A percentile compares a stretch with the other conserved stretches of the same genome.
Conservation (phyloP, 2,888 invertebrate genomes). For the Geophilus truncorum region DNA sequence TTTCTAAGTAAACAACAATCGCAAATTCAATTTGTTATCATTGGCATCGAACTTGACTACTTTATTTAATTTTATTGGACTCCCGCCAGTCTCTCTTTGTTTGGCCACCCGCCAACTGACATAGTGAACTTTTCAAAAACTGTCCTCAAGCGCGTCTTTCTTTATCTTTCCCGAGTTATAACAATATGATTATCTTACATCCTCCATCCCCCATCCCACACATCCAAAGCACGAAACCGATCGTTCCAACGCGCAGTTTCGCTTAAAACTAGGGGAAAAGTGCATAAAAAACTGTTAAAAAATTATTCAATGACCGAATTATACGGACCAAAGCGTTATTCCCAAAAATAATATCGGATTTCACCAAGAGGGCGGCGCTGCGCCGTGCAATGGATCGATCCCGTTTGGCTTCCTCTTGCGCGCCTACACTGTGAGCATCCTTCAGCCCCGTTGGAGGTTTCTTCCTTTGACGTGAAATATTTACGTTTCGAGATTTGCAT, state of each 20-base stretch:
- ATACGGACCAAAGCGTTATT: not conserved
- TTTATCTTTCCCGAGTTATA: too few relatives aligned
- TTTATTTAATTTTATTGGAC: slow-evolving; percentile 17
- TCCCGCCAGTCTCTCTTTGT: not conserved
- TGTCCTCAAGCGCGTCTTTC: not conserved
- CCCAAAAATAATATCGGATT: not conserved
- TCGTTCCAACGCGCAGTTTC: too few relatives aligned
- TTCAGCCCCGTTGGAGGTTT: not conserved
- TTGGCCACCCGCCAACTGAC: not conserved
- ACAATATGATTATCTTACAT: too few relatives aligned
- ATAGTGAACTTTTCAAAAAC: not conserved
- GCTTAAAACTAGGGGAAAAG: too few relatives aligned
- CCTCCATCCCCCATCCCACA: too few relatives aligned
- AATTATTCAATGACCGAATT: too few relatives aligned
- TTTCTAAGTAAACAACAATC: slow-evolving; percentile 18
- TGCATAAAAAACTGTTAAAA: too few relatives aligned
- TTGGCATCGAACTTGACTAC: slow-evolving; percentile 12
- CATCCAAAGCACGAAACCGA: too few relatives aligned
- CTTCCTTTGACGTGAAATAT: not conserved
- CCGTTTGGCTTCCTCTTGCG: not conserved
- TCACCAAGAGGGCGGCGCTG: not conserved
- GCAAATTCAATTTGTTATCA: slow-evolving; percentile 8
- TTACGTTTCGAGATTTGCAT: not conserved
- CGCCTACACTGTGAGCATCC: not conserved
- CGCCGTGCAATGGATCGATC: not conserved